Conservation (phyloP, 2,113 vertebrate genomes). For the Myrmophylax atrothorax region DNA sequence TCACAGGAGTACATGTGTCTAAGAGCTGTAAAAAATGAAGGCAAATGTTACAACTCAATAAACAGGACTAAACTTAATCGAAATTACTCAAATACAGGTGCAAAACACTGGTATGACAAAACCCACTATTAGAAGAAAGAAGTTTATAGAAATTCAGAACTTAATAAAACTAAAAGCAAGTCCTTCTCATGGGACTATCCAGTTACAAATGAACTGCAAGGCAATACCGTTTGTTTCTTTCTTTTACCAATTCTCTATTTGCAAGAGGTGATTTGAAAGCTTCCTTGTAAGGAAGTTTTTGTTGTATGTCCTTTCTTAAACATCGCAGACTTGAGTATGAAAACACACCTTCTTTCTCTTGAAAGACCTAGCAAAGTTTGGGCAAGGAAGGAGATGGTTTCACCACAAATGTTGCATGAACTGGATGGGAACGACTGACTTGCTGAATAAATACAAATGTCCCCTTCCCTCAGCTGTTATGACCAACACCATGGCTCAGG, state of each 20-base stretch:
- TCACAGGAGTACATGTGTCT: neutral
- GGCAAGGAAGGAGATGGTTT: neutral
- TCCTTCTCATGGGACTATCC: neutral
- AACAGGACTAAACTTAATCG: neutral
- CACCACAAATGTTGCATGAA: neutral
- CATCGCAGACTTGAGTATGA: neutral
- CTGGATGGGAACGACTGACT: neutral
- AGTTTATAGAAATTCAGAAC: neutral
- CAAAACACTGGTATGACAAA: neutral
- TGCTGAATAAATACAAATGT: neutral
- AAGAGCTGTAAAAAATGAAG: neutral
- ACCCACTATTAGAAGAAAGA: neutral
- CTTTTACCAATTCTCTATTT: neutral
- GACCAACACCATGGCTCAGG: neutral
- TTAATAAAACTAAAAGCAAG: conserved; percentile 11
- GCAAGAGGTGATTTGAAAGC: neutral
- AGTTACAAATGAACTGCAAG: conserved; percentile 7
- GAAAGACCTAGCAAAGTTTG: neutral
- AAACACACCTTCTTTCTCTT: neutral
- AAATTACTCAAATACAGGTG: neutral
- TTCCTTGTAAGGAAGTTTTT: neutral
- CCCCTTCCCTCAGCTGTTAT: neutral
- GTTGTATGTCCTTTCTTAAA: neutral
- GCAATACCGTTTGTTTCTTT: neutral
- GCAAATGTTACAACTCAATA: neutral